Base-by-base conservation (phyloP, 1,140 invertebrate genomes). In the Anastrepha obliqua region DNA sequence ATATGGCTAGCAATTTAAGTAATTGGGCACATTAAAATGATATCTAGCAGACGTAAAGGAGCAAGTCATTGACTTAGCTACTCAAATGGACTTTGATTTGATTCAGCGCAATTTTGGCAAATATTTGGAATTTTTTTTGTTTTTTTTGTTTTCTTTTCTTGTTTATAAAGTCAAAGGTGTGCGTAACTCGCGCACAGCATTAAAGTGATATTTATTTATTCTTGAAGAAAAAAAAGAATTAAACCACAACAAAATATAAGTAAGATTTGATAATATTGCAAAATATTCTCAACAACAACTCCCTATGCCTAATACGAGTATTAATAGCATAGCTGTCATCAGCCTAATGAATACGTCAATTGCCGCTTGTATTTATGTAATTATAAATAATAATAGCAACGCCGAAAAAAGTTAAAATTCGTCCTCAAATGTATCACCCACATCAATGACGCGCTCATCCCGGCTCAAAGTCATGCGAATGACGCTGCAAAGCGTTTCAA, bases 51-150 rank as follows among this genome's bases (percentile, higher is more conserved):
- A 67, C 7, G 20, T 29, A 13, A 29, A 67, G 65, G 65, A 67
- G 65, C 65, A 67, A 67, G 65, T 67, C 65, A 67, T 67, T 67
- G 65, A 67, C 65, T 42, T 67, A 20, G 29, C n/a, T 11, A 67
- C 20, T 13, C 20, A 8, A 67, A 15, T 67, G 65, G 29, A 67
- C 65, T 67, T 42, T 67, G 65, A 29, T 11, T 39, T 42, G 13
- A 39, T 67, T 67, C 29, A 67, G 39, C 3, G 55, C 29, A 29
- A 29, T 29, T 29, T 29, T 29, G 29, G 0, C 29, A 29, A 29
- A 29, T 29, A 29, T 29, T 29, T 29, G 29, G 1, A 29, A 0
- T 29, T 29, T 29, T 29, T 29, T 29, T 29, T n/a, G n/a, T n/a
- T 0, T 29, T 29, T 29, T 29, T 29, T 29, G 29, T 29, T 29